phyloP scores from a whole-genome alignment of 2,888 invertebrate species.

The Harpagoxenus sublaevis region DNA sequence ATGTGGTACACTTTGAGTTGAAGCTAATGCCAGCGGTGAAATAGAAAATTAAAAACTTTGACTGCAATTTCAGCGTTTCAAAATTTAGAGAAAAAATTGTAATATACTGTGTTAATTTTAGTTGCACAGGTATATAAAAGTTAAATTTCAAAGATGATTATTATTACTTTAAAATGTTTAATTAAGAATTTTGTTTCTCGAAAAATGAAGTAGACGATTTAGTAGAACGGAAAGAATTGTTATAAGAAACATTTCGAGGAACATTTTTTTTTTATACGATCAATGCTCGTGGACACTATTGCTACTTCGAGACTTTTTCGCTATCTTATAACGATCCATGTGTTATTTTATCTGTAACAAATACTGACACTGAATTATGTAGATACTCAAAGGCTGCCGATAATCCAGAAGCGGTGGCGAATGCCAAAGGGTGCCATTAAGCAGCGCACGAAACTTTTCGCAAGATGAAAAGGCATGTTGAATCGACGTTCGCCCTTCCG shows the following conservation, averaged over 20 bases:
- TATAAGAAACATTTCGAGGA: no score
- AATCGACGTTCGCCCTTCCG: conserved; percentile 62
- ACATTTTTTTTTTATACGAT: not conserved
- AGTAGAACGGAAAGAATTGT: not conserved
- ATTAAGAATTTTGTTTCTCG: not conserved
- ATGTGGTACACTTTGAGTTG: conserved; percentile 16
- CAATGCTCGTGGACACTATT: not conserved
- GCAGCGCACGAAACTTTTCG: conserved; percentile 71
- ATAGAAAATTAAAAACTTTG: conserved; percentile 30
- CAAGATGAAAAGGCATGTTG: conserved; percentile 69
- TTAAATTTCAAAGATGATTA: not conserved
- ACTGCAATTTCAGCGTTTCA: not conserved
- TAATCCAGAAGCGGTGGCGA: conserved; percentile 67
- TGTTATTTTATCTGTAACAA: conserved; percentile 31
- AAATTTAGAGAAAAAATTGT: not conserved
- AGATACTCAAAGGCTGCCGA: conserved; percentile 71
- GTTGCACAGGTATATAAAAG: not conserved
- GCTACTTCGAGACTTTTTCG: not conserved
- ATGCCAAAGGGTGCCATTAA: conserved; percentile 73
- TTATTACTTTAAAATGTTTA: not conserved
- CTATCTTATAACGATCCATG: not conserved
- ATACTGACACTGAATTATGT: conserved; percentile 66
- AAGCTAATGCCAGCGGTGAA: conserved; percentile 9
- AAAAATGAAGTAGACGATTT: not conserved
- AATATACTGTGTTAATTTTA: not conserved